Conservation (phyloP, 2,797 vertebrate genomes). For the Coregonus suidteri region DNA sequence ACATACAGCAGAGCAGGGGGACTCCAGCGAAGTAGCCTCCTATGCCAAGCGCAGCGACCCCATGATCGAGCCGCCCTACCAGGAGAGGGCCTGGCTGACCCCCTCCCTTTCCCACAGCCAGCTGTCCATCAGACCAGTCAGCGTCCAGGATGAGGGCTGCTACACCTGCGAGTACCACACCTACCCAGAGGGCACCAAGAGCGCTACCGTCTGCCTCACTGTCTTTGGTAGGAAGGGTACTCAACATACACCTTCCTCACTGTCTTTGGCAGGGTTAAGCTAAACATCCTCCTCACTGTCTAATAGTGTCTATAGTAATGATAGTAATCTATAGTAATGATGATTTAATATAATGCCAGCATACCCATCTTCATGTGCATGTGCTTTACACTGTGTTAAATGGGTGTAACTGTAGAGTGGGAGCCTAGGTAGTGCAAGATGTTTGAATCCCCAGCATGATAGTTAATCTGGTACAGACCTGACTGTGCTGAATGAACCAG, state of each 20-base stretch:
- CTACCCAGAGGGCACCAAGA: constrained; percentile 60
- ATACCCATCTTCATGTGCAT: no score
- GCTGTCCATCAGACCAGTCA: constrained; percentile 74
- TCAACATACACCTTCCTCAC: no score
- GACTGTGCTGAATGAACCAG: not conserved
- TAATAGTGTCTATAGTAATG: no score
- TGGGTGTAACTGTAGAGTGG: not conserved
- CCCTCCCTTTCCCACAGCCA: constrained; percentile 69
- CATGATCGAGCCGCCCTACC: constrained; percentile 71
- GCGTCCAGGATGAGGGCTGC: constrained; percentile 76
- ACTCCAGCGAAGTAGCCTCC: constrained; percentile 66
- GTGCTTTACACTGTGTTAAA: no score
- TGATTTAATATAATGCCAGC: no score
- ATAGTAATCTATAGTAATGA: no score
- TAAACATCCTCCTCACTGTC: no score
- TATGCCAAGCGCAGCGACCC: constrained; percentile 73
- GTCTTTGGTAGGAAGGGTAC: constrained; percentile 65
- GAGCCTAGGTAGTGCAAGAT: not conserved
- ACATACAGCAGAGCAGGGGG: constrained; percentile 46
- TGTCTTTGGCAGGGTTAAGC: not conserved
- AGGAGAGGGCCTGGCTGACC: constrained; percentile 69
- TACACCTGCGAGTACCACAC: constrained; percentile 76
- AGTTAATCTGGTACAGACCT: not conserved
- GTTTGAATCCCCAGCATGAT: not conserved
- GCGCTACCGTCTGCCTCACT: constrained; percentile 70